Evolutionary conservation across 1,140 invertebrate species (phyloP).

Genomic region (Drosophila nannoptera): DNA sequence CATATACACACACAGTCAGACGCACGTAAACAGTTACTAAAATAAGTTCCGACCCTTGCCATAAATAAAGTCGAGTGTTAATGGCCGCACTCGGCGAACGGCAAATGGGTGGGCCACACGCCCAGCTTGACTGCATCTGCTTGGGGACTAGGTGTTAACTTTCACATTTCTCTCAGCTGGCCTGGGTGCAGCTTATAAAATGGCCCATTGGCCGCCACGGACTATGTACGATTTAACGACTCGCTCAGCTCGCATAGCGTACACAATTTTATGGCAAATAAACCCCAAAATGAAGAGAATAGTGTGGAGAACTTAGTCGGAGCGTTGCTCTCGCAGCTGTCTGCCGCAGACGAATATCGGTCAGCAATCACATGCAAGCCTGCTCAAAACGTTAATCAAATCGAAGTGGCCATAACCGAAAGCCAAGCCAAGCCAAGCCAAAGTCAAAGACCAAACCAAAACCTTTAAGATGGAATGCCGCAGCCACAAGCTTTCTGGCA

Average conservation of each 20-base stretch:
- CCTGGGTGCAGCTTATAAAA: conserved; percentile 46
- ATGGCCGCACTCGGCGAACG: conserved; percentile 39
- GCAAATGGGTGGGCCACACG: conserved; percentile 32
- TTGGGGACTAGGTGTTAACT: conserved; percentile 62
- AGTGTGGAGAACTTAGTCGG: background rate
- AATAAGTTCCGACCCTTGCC: conserved; percentile 19
- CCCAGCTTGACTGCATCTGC: conserved; percentile 37
- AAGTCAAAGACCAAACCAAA: background rate
- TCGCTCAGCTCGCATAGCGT: conserved; percentile 39
- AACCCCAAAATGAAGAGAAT: conserved; percentile 51
- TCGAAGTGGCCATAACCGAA: conserved; percentile 14
- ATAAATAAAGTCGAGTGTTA: conserved; percentile 39
- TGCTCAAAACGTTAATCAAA: conserved; percentile 9
- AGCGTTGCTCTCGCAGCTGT: conserved; percentile 41
- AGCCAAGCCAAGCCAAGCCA: conserved; percentile 4
- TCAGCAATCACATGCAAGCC: conserved; percentile 60
- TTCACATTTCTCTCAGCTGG: conserved; percentile 52
- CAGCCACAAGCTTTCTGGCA: conserved; percentile 36
- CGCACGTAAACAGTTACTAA: conserved; percentile 7
- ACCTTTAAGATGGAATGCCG: too few relatives aligned
- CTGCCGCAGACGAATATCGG: conserved; percentile 56
- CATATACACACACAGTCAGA: background rate
- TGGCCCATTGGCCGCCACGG: conserved; percentile 21
- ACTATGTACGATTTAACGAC: conserved; percentile 66
- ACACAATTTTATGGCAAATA: conserved; percentile 68